Evolutionary conservation across 1,140 invertebrate genomes (phyloP).

Genomic region (Pseudomyrmex flavicornis): DNA sequence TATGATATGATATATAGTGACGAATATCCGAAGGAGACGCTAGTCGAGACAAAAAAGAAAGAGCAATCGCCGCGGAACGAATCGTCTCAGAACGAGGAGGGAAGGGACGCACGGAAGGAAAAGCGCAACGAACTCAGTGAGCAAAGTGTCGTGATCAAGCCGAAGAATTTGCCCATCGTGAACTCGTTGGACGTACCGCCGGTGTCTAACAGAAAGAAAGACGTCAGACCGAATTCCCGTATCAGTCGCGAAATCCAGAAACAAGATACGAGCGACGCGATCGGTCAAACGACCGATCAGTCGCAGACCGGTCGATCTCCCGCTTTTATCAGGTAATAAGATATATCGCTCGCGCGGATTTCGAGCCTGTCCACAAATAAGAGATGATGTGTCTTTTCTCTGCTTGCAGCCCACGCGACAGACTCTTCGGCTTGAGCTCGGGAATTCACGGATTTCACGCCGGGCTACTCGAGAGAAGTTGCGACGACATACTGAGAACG

Average conservation of each 20-base stretch:
- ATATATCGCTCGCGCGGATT: neutral
- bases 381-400: too few species aligned
- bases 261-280: conserved; percentile 58
- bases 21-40: conserved; percentile 64
- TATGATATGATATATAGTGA: conserved; percentile 67
- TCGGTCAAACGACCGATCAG: conserved; percentile 65
- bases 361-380: neutral
- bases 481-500: conserved; percentile 92
- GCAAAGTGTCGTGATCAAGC: conserved; percentile 9
- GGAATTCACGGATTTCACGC: conserved; percentile 84
- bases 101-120: neutral
- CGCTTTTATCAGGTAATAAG: conserved; percentile 79
- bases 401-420: conserved; percentile 81
- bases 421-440: conserved; percentile 81
- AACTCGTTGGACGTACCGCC: neutral
- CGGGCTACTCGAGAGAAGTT: conserved; percentile 91
- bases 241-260: conserved; percentile 74
- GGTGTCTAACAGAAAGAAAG: neutral
- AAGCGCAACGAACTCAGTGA: neutral
- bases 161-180: conserved; percentile 11
- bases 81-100: too few species aligned
- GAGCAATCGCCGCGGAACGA: neutral
- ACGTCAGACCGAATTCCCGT: neutral
- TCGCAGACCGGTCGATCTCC: conserved; percentile 68
- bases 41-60: conserved; percentile 57